Evolutionary conservation across 2,797 vertebrate genomes (phyloP).

Genomic region (Falco rusticolus): DNA sequence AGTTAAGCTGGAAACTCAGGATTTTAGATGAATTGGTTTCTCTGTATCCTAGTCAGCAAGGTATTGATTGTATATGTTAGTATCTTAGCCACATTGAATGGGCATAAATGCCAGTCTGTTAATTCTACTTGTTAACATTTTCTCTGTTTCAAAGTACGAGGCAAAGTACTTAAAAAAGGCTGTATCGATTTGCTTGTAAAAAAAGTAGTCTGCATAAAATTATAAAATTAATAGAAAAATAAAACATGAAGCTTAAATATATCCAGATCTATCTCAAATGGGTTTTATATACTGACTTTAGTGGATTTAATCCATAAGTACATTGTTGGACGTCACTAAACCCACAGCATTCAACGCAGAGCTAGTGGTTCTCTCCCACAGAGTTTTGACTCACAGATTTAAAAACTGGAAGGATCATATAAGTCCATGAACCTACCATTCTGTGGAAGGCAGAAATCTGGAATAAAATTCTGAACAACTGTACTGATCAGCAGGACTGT

Average conservation of each 20-base stretch:
- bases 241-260: not conserved
- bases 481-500: not conserved
- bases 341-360: not conserved
- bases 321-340: not conserved
- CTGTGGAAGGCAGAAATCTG: not conserved
- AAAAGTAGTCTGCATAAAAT: not conserved
- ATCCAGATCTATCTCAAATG: not conserved
- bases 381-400: not conserved
- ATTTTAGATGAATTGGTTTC: not conserved
- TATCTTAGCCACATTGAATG: not conserved
- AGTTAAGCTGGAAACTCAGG: not conserved
- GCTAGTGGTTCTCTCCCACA: not conserved
- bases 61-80: not conserved
- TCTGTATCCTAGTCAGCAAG: not conserved
- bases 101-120: not conserved
- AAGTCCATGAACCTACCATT: not conserved
- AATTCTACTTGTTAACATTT: not conserved
- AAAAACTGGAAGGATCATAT: not conserved
- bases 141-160: not conserved
- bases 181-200: not conserved
- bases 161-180: not conserved
- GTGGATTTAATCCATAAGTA: not conserved
- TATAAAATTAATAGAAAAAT: not conserved
- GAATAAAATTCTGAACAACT: not conserved
- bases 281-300: not conserved